These are phyloP conservation scores for Otus scops DNA, from an alignment of 2,797 vertebrate genomes.

Conservation along the genomic window DNA sequence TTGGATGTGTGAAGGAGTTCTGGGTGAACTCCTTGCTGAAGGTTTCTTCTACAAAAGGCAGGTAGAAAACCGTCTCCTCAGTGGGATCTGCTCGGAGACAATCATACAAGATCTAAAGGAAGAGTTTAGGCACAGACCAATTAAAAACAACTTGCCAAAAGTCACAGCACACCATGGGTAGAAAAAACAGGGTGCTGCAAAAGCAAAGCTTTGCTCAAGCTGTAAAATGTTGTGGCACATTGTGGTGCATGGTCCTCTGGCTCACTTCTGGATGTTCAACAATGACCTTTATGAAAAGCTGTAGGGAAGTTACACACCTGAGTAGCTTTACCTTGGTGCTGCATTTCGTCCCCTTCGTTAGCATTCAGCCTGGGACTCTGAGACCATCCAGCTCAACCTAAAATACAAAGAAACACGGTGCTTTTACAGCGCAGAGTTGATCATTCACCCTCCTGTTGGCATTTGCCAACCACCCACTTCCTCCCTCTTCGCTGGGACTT, in stretches of 20 bases:
- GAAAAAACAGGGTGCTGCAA: accelerated
- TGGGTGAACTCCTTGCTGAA: not conserved
- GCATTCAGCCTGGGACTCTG: not conserved
- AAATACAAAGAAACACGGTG: accelerated
- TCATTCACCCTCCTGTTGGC: not conserved
- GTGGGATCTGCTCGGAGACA: not conserved
- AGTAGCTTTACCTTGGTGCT: not conserved
- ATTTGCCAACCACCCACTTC: not conserved
- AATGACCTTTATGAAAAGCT: accelerated
- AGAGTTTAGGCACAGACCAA: not conserved
- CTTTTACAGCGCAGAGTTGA: not conserved
- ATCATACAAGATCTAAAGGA: not conserved
- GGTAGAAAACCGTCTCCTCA: not conserved
- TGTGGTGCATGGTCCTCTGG: not conserved
- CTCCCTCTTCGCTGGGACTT: not conserved
- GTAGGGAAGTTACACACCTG: not conserved
- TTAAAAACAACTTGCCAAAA: not conserved
- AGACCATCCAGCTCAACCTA: not conserved
- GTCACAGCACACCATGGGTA: accelerated
- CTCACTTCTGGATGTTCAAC: not conserved
- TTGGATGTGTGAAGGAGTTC: accelerated
- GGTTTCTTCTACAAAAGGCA: not conserved
- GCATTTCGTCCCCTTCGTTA: accelerated
- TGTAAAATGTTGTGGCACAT: accelerated
- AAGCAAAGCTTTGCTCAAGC: not conserved